A percentile compares a stretch with the other conserved stretches of the same genome.
These are phyloP conservation scores for Cataglyphis hispanica DNA, from an alignment of 1,140 invertebrate species.

Conservation along the genomic window DNA sequence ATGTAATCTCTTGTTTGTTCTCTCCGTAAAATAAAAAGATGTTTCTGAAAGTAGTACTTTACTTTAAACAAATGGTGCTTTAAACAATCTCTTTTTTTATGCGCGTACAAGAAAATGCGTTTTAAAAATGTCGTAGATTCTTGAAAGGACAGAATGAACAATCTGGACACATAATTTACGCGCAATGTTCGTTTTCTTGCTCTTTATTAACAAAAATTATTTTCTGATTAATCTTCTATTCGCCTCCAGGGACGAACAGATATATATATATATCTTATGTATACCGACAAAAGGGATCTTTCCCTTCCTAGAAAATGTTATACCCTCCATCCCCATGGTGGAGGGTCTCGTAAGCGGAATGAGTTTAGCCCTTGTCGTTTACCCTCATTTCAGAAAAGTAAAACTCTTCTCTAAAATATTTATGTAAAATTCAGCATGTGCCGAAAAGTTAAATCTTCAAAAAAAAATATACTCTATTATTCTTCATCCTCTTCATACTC, in stretches of 20 bases:
- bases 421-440: conserved; percentile 18
- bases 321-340: conserved; percentile 22
- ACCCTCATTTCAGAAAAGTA: conserved; percentile 36
- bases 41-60: neutral
- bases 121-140: neutral
- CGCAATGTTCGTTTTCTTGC: neutral
- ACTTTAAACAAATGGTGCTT: neutral
- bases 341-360: conserved; percentile 17
- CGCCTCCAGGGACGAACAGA: neutral
- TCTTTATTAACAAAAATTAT: conserved; percentile 71
- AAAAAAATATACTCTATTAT: neutral
- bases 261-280: conserved; percentile 52
- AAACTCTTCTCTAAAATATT: conserved; percentile 43
- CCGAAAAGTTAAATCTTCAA: conserved; percentile 18
- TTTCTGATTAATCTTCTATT: conserved; percentile 71
- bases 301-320: conserved; percentile 46
- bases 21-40: neutral
- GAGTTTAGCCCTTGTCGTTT: conserved; percentile 58
- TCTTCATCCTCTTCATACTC: neutral
- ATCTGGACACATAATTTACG: conserved; percentile 39
- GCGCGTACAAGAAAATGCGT: neutral
- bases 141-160: neutral
- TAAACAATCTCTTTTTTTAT: neutral
- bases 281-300: conserved; percentile 56
- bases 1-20: neutral